phyloP scores from a whole-genome alignment of 2,797 vertebrate genomes.

The Megaceryle alcyon region DNA sequence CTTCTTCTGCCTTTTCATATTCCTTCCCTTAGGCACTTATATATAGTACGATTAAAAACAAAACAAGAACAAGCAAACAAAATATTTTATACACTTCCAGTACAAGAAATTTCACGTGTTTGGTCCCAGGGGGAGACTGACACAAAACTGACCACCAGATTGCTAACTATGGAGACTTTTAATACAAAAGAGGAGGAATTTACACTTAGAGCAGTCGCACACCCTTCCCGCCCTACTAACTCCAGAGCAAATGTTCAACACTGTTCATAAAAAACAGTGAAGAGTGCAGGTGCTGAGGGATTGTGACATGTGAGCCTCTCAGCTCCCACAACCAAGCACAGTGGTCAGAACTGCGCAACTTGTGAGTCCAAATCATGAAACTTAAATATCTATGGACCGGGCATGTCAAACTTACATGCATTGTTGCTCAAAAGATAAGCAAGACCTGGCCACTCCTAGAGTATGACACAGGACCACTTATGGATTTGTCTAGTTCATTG shows the following conservation, averaged over 20 bases:
- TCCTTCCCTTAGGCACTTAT: background rate
- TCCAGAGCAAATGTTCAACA: background rate
- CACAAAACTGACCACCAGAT: background rate
- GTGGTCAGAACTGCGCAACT: background rate
- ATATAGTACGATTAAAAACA: background rate
- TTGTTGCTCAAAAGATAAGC: background rate
- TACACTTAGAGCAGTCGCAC: background rate
- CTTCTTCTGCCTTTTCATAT: background rate
- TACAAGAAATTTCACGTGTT: background rate
- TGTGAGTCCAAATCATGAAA: fast-evolving
- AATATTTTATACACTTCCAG: background rate
- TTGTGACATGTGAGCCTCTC: fast-evolving
- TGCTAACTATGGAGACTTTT: background rate
- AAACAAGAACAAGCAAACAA: background rate
- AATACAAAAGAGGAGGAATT: background rate
- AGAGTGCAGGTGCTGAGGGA: background rate
- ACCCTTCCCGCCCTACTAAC: no score
- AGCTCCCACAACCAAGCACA: background rate
- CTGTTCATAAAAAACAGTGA: fast-evolving
- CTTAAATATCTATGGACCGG: fast-evolving
- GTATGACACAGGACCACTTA: background rate
- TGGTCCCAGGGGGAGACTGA: background rate
- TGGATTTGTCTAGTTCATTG: fast-evolving
- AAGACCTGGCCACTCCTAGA: background rate
- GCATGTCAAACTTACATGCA: fast-evolving